Percentiles rank a stretch among this genome's conserved stretches.
Conservation (phyloP, 2,888 invertebrate species). For the Ethmia dodecea region DNA sequence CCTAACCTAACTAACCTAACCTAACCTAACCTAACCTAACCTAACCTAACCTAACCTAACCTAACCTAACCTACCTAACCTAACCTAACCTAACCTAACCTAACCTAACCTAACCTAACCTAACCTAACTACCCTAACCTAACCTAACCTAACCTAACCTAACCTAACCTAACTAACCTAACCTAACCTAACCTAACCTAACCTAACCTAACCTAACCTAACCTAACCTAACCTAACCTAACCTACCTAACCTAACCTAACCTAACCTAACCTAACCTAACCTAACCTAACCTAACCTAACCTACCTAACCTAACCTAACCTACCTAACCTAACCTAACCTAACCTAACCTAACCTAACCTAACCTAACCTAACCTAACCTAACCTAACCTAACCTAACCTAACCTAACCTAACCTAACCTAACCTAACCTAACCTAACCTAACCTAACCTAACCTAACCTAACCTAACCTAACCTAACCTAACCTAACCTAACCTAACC, state of each 20-base stretch:
- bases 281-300: constrained; percentile 13
- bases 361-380: constrained; percentile 13
- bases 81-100: constrained; percentile 11
- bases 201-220: constrained; percentile 18
- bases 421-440: too few species aligned
- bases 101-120: constrained; percentile 9
- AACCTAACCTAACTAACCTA: constrained; percentile 22
- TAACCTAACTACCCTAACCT: constrained; percentile 10
- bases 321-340: constrained; percentile 8
- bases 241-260: constrained; percentile 14
- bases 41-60: constrained; percentile 6
- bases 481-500: background rate
- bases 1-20: constrained; percentile 4
- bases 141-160: constrained; percentile 14
- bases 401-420: constrained; percentile 17
- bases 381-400: constrained; percentile 19
- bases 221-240: constrained; percentile 17
- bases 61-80: constrained; percentile 5
- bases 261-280: background rate
- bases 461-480: background rate
- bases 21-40: constrained; percentile 6
- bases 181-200: constrained; percentile 18
- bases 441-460: too few species aligned
- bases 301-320: constrained; percentile 14
- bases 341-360: constrained; percentile 7